phyloP scores from a whole-genome alignment of 2,797 vertebrate species.

The Oryzias dopingdopingensis region DNA sequence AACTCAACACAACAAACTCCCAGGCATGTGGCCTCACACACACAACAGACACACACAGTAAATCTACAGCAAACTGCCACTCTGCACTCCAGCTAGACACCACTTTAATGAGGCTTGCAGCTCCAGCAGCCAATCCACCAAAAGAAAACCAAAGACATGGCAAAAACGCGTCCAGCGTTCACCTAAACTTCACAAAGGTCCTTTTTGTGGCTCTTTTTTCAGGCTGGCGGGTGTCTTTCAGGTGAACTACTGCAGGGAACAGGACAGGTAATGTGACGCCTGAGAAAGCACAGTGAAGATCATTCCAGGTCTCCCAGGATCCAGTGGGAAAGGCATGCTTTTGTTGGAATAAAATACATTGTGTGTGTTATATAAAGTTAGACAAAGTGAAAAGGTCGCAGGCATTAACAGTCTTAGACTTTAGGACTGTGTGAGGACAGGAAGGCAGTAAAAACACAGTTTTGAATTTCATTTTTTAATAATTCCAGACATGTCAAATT shows the following conservation, averaged over 20 bases:
- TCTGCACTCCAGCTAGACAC: too few relatives aligned
- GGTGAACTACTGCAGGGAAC: slow-evolving; percentile 11
- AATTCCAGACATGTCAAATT: too few relatives aligned
- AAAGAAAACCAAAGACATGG: too few relatives aligned
- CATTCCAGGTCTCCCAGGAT: slow-evolving; percentile 23
- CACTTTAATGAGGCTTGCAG: too few relatives aligned
- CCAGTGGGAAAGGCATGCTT: slow-evolving; percentile 26
- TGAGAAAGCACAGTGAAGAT: slow-evolving; percentile 45
- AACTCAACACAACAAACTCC: slow-evolving; percentile 41
- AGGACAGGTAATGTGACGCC: slow-evolving; percentile 52
- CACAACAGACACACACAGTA: not conserved
- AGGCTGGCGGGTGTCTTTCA: slow-evolving; percentile 1
- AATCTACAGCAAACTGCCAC: not conserved
- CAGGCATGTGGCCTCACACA: slow-evolving; percentile 15
- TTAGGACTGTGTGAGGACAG: too few relatives aligned
- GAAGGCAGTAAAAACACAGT: too few relatives aligned
- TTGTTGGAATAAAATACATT: slow-evolving; percentile 11
- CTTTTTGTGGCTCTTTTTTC: not conserved
- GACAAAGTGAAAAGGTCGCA: not conserved
- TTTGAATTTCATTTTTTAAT: too few relatives aligned
- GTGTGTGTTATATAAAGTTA: slow-evolving; percentile 19
- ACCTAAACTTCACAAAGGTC: not conserved
- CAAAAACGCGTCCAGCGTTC: not conserved
- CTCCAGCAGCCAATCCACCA: too few relatives aligned
- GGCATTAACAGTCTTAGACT: too few relatives aligned